Conservation (phyloP, 2,888 invertebrate genomes). For the Melinaea marsaeus region DNA sequence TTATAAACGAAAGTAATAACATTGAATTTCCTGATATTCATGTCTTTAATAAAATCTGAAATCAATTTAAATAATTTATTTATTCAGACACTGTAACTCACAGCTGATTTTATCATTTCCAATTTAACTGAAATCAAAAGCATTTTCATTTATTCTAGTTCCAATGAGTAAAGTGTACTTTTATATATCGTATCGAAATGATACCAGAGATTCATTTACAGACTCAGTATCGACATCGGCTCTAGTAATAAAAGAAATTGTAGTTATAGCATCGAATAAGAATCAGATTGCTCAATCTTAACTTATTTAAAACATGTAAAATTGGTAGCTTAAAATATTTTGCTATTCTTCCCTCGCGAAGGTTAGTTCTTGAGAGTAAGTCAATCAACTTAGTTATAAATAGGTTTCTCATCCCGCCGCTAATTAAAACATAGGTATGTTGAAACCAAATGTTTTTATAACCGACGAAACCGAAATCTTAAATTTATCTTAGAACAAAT, state of each 20-base stretch:
- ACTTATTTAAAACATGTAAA: constrained; percentile 27
- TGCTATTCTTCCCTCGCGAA: constrained; percentile 27
- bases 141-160: no score
- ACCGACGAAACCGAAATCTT: background rate
- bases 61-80: no score
- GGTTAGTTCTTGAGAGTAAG: constrained; percentile 37
- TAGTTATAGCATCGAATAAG: no score
- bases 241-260: no score
- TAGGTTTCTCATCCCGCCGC: constrained; percentile 47
- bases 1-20: background rate
- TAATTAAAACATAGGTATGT: constrained; percentile 53
- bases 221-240: no score
- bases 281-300: constrained; percentile 13
- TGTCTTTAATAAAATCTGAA: background rate
- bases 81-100: no score
- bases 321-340: constrained; percentile 33
- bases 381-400: constrained; percentile 56
- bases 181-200: no score
- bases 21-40: background rate
- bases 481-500: constrained; percentile 1
- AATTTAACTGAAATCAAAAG: no score
- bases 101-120: no score
- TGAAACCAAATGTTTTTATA: constrained; percentile 16
- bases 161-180: no score
- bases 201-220: no score